Evolutionary conservation across 1,140 invertebrate genomes (phyloP).

Genomic region (Drosophila malerkotliana): DNA sequence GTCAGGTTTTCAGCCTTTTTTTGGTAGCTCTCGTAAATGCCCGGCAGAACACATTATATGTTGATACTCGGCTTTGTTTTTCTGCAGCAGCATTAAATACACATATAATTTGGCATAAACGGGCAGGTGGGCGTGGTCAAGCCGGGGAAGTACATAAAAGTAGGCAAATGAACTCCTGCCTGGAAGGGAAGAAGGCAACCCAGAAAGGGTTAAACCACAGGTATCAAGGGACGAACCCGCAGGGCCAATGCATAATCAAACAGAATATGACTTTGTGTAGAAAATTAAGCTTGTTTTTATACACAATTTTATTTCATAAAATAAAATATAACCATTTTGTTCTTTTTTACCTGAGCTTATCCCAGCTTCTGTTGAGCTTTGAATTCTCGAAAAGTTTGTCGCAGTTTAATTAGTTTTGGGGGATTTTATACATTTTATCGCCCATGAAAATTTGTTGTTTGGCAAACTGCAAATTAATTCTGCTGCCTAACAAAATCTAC

Average conservation of each 20-base stretch:
- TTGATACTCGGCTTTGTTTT: conserved; percentile 10
- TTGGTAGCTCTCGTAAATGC: conserved; percentile 46
- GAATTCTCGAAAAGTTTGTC: background rate
- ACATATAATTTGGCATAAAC: conserved; percentile 56
- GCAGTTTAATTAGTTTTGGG: conserved; percentile 17
- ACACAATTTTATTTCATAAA: background rate
- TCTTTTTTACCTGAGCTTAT: background rate
- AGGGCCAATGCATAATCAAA: conserved; percentile 1
- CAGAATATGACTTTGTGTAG: conserved; percentile 1
- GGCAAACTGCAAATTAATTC: conserved; percentile 44
- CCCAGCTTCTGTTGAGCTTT: background rate
- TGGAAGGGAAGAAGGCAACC: conserved; percentile 9
- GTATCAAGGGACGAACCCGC: conserved; percentile 9
- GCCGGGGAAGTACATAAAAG: conserved; percentile 43
- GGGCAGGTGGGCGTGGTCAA: conserved; percentile 42
- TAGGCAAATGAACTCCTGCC: conserved; percentile 65
- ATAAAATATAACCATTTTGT: background rate
- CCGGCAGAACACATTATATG: conserved; percentile 34
- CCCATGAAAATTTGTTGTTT: conserved; percentile 20
- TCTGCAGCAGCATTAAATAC: conserved; percentile 57
- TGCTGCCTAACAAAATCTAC: conserved; percentile 33
- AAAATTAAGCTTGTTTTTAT: background rate
- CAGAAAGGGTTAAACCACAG: conserved; percentile 56
- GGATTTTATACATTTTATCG: conserved; percentile 24
- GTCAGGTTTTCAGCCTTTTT: conserved; percentile 28